These are phyloP conservation scores for Caenorhabditis sp. DNA, from an alignment of 2,888 invertebrate species.

Conservation along the genomic window DNA sequence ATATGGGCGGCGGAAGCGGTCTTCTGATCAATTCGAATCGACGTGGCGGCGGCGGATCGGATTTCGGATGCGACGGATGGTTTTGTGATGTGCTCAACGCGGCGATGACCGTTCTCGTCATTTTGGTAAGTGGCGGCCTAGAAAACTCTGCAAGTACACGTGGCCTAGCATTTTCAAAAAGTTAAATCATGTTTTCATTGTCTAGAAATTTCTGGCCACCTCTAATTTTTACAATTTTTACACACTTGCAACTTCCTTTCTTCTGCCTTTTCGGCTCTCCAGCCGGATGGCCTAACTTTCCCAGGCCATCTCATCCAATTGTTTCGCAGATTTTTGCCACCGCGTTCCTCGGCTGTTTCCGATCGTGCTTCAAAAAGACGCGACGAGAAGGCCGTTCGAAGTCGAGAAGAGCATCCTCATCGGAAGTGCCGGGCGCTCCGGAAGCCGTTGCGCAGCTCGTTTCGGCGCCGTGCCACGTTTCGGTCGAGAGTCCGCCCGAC, in stretches of 20 bases:
- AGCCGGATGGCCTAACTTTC: too few relatives aligned
- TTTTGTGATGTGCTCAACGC: constrained; percentile 32
- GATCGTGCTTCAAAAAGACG: constrained; percentile 3
- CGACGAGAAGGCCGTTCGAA: neutral
- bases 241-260: too few relatives aligned
- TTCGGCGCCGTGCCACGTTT: neutral
- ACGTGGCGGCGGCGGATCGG: neutral
- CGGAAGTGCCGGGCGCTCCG: too few relatives aligned
- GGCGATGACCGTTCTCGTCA: constrained; percentile 19
- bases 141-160: neutral
- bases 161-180: too few relatives aligned
- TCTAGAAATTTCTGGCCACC: too few relatives aligned
- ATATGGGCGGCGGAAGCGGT: constrained; percentile 42
- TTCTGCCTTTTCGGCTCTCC: too few relatives aligned
- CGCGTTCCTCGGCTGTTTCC: constrained; percentile 21
- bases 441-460: too few relatives aligned
- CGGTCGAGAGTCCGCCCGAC: constrained; percentile 14
- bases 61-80: constrained; percentile 40
- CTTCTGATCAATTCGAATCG: constrained; percentile 35
- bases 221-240: too few relatives aligned
- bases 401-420: neutral
- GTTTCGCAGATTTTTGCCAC: constrained; percentile 24
- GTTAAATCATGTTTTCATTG: too few relatives aligned
- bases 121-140: constrained; percentile 1
- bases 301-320: too few relatives aligned